Base-by-base conservation (phyloP, 2,888 invertebrate species). In the Polylopha cassiicola region DNA sequence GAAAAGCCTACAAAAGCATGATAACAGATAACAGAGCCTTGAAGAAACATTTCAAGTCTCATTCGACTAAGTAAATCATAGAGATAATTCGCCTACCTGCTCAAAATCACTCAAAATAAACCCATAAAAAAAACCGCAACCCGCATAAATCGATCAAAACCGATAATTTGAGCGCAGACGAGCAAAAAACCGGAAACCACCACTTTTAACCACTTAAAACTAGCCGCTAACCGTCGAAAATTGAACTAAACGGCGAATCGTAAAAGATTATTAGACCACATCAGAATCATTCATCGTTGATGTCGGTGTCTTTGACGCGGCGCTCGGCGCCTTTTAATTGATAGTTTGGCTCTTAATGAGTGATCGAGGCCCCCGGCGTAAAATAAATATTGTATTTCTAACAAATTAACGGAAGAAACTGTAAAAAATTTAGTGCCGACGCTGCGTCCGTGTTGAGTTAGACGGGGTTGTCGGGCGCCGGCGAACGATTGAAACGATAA, bases 301-400 rank as follows among this genome's bases (percentile, higher is more conserved):
- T 8, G 46, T 49, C 48, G 47, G 45, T 44, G 37, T 48, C 55
- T 66, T 64, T 60, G 64, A 63, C 49, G 46, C 52, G 55, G 58
- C 55, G 5, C 22, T 51, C 24, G 79, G 81, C 81, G 81, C 80
- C 84, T 60, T 49, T 63, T 82, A 84, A 81, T 81, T 80, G 73
- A 76, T 82, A 78, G 79, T 71, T 73, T 61, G 53, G 52, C 66
- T 76, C 72, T 74, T 80, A 80, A 77, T n/a, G 69, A 73, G 64
- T 68, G 69, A 73, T 71, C 67, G 54, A 43, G 50, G 58, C 64
- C 68, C 58, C 69, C 61, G 61, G 68, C 61, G 61, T 62, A 65
- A 65, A 58, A 73, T 77, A 75, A 81, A 84, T 80, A 82, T 80
- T 77, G 70, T 73, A 71, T 74, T 77, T 67, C 74, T 70, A 71